phyloP scores from a whole-genome alignment of 2,113 vertebrate species.

The Nicator chloris region DNA sequence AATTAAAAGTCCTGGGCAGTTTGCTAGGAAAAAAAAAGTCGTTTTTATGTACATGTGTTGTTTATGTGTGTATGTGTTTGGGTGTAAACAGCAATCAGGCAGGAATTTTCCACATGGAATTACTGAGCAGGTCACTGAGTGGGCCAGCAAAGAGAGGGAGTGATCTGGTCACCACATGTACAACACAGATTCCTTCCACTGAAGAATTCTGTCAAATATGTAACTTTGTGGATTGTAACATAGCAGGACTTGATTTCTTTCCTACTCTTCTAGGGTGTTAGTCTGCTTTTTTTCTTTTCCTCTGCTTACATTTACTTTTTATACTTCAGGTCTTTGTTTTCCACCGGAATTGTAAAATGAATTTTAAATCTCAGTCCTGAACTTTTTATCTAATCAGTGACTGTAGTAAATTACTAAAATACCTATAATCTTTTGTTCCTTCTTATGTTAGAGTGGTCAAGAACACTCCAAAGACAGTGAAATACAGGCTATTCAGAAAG shows the following conservation, averaged over 20 bases:
- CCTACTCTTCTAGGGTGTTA: neutral
- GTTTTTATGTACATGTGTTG: too few species aligned
- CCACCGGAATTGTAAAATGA: neutral
- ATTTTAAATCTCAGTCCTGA: neutral
- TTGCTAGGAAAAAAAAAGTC: neutral
- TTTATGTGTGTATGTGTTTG: neutral
- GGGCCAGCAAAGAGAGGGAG: neutral
- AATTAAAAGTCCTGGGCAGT: neutral
- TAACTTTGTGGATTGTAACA: neutral
- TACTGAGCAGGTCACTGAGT: neutral
- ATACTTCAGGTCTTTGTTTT: neutral
- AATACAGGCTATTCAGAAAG: constrained; percentile 1
- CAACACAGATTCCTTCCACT: neutral
- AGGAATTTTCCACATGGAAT: neutral
- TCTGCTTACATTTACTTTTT: neutral
- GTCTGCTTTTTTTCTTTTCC: neutral
- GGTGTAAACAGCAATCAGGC: neutral
- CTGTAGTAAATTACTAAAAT: neutral
- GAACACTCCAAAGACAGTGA: constrained; percentile 36
- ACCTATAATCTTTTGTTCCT: neutral
- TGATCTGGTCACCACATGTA: neutral
- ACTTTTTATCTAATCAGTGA: neutral
- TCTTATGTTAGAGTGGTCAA: constrained; percentile 53
- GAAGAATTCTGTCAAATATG: neutral
- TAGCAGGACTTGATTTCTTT: neutral